Base-by-base conservation (phyloP, 2,113 vertebrate genomes). In the Petrocephalus microphthalmus region DNA sequence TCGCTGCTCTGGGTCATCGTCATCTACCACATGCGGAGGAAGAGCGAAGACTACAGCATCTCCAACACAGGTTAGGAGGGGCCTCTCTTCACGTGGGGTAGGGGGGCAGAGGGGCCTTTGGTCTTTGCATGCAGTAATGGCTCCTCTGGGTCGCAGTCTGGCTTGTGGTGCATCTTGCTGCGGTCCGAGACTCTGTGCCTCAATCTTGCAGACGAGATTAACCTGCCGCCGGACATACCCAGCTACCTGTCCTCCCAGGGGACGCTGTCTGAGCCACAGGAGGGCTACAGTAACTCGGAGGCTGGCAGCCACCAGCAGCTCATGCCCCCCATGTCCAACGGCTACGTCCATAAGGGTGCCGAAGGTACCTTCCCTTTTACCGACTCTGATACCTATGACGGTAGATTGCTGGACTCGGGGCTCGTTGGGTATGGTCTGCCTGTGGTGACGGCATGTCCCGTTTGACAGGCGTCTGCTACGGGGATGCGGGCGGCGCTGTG, bases 1-100 rank as follows among this genome's bases (percentile, higher is more conserved):
- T 99, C 98, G 0, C 94, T 99, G 53, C 97, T 99, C 89, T 99
- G 98, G 98, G 98, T 99, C 89, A 99, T 98, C 94, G 97, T 99
- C 93, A 99, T 99, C 93, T 99, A 99, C 93, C 98, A 99, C 87
- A 98, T 98, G 51, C 94, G 98, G 93, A 99, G 96, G 93, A 99
- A 97, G 93, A 98, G 96, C 0, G 98, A 99, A 88, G 98, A 98
- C 90, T 99, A 98, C 94, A 99, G 98, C 0, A 97, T 99, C 92
- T 98, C 98, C 86, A 98, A 99, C 95, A 99, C 98, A 91, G 98
- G 98, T 98, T 88, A 47, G 64, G 56, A 17, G 8, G 57, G 54
- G 29, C 17, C 52, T 54, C 52, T 54, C 1, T 54, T 54, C 52
- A 54, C 15, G n/a, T 15, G 25, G 64, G 8, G 64, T 10, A 15